These are phyloP conservation scores for Thysanoteuthis rhombus DNA, from an alignment of 2,888 invertebrate genomes.

Conservation along the genomic window DNA sequence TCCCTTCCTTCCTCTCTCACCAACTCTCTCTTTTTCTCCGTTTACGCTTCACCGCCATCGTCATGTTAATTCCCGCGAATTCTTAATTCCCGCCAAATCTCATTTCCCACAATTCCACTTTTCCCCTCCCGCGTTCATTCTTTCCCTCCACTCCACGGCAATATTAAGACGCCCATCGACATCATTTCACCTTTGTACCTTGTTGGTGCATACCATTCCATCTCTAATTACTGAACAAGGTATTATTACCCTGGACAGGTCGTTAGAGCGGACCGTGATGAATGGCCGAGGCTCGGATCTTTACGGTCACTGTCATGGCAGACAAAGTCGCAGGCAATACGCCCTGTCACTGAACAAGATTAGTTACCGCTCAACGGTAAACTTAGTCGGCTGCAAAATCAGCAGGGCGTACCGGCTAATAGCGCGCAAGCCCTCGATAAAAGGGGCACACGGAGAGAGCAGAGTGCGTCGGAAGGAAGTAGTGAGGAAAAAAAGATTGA, in stretches of 20 bases:
- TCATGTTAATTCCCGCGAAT: background rate
- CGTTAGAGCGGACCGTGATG: background rate
- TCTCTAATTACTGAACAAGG: background rate
- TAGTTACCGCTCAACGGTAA: background rate
- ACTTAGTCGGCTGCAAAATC: background rate
- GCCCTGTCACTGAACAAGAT: background rate
- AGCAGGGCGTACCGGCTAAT: background rate
- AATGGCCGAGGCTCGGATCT: background rate
- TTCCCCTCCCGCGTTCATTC: no score
- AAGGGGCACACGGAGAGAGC: background rate
- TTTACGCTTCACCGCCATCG: background rate
- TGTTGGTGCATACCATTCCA: background rate
- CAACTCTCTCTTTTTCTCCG: background rate
- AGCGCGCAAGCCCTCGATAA: background rate
- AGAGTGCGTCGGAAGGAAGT: background rate
- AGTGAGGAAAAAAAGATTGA: no score
- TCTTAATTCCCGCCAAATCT: background rate
- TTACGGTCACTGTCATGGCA: background rate
- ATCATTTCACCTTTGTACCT: background rate
- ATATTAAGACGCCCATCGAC: background rate
- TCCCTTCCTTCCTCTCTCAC: background rate
- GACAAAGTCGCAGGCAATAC: background rate
- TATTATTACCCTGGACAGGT: conserved; percentile 12
- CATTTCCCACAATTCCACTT: background rate
- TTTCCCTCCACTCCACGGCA: background rate